phyloP scores from a whole-genome alignment of 2,113 vertebrate species.

The Rattus rattus region DNA sequence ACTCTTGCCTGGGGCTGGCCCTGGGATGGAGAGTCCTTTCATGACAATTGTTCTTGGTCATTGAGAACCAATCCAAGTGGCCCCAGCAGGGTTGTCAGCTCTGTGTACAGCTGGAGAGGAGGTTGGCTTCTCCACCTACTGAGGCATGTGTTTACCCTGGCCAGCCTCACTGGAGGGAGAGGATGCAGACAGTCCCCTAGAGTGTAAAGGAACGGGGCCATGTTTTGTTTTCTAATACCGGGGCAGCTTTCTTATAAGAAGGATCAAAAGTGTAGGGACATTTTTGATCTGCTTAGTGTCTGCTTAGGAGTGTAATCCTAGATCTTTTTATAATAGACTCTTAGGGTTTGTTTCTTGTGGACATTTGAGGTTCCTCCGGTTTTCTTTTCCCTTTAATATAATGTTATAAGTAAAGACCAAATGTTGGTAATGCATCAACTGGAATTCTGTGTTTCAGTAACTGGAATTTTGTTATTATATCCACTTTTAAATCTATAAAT shows the following conservation, averaged over 20 bases:
- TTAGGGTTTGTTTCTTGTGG: neutral
- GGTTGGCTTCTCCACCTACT: conserved; percentile 79
- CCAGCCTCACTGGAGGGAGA: conserved; percentile 39
- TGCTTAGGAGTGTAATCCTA: neutral
- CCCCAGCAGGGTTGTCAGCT: conserved; percentile 61
- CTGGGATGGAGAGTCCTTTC: neutral
- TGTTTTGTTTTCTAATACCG: conserved; percentile 58
- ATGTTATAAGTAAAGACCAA: neutral
- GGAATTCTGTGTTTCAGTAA: neutral
- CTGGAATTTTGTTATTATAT: neutral
- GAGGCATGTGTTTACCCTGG: conserved; percentile 83
- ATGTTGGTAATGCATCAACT: neutral
- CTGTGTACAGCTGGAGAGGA: conserved; percentile 61
- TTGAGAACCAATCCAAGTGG: conserved; percentile 58
- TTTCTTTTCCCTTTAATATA: neutral
- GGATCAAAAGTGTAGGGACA: neutral
- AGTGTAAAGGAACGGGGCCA: neutral
- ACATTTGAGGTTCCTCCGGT: neutral
- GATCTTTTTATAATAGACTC: neutral
- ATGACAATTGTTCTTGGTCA: neutral
- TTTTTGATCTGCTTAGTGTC: neutral
- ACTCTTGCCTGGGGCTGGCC: neutral
- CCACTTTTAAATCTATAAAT: neutral
- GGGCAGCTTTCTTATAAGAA: neutral
- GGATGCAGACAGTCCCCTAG: conserved; percentile 56